phyloP scores from a whole-genome alignment of 2,113 vertebrate species.

The Cyphomyrus plagiostoma region DNA sequence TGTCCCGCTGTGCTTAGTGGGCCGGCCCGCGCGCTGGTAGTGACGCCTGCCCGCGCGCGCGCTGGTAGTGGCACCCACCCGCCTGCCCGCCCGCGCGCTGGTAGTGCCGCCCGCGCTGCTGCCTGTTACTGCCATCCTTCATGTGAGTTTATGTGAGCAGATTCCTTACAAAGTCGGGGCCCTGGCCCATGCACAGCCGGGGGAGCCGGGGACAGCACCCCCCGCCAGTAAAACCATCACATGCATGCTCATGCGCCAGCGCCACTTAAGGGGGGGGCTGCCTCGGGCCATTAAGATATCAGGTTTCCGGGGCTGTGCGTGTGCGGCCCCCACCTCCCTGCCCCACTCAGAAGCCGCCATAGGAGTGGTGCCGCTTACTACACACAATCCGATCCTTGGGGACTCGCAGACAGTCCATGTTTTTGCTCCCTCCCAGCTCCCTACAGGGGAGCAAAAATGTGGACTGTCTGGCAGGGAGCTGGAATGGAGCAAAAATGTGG shows the following conservation, averaged over 20 bases:
- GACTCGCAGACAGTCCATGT: background rate
- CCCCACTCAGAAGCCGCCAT: background rate
- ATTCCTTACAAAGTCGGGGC: constrained; percentile 68
- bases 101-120: constrained; percentile 59
- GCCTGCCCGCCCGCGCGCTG: too few relatives aligned
- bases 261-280: constrained; percentile 60
- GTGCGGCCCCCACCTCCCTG: background rate
- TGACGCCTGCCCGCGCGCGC: constrained; percentile 60
- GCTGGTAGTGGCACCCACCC: too few relatives aligned
- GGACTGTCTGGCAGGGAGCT: background rate
- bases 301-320: constrained; percentile 32
- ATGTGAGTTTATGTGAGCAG: constrained; percentile 78
- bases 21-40: constrained; percentile 63
- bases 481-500: background rate
- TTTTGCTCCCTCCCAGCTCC: background rate
- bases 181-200: constrained; percentile 67
- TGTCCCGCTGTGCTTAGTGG: constrained; percentile 62
- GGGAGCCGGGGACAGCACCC: constrained; percentile 61
- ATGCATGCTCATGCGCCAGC: constrained; percentile 40
- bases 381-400: background rate
- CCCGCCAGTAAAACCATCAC: constrained; percentile 73
- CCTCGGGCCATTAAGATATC: constrained; percentile 46
- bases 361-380: background rate
- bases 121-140: constrained; percentile 74
- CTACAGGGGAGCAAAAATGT: background rate